Evolutionary conservation across 2,888 invertebrate genomes (phyloP).

Genomic region (Drosophila falleni): DNA sequence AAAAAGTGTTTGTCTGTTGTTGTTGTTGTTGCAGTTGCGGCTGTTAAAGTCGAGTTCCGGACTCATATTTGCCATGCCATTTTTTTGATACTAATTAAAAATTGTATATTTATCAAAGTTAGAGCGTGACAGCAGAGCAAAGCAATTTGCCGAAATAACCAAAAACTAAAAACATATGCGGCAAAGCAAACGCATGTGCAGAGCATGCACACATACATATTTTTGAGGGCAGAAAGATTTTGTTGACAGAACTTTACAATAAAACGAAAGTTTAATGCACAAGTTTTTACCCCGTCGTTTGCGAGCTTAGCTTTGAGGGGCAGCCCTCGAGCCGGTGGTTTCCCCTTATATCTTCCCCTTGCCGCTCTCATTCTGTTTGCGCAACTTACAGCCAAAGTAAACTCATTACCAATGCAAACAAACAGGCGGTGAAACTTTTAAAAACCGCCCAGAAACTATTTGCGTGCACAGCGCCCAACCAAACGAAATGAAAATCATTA

Average conservation of each 20-base stretch:
- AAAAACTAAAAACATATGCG: conserved; percentile 61
- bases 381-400: conserved; percentile 82
- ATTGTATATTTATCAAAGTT: conserved; percentile 77
- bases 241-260: conserved; percentile 81
- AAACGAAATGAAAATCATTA: conserved; percentile 59
- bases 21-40: conserved; percentile 3
- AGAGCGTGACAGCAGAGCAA: conserved; percentile 38
- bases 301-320: conserved; percentile 53
- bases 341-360: not conserved
- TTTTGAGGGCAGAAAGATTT: conserved; percentile 66
- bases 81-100: conserved; percentile 72
- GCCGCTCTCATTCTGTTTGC: conserved; percentile 66
- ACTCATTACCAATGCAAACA: conserved; percentile 83
- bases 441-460: conserved; percentile 69
- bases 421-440: conserved; percentile 74
- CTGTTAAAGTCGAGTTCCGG: conserved; percentile 18
- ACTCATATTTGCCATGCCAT: conserved; percentile 41
- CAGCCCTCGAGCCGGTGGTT: not conserved
- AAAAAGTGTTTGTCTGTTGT: conserved; percentile 20
- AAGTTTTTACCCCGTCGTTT: conserved; percentile 62
- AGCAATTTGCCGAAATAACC: conserved; percentile 64
- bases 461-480: conserved; percentile 43
- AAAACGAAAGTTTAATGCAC: conserved; percentile 79
- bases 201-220: conserved; percentile 30
- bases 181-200: conserved; percentile 36